Evolutionary conservation across 2,888 invertebrate species (phyloP), one percentile per base, ranked within the genome.

Genomic region (Acronicta psi): DNA sequence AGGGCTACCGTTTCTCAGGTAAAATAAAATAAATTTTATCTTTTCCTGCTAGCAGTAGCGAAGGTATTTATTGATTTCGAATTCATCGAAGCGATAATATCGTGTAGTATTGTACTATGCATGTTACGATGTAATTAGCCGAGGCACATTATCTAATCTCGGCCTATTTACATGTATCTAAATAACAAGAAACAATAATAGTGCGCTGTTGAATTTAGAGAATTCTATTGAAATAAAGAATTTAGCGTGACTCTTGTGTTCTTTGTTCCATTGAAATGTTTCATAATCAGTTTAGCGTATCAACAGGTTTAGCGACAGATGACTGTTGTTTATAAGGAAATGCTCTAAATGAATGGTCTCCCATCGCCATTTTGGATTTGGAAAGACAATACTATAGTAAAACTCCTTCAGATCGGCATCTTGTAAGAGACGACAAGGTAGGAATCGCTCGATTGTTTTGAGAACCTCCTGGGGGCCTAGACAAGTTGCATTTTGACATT

Each of bases 41-140:
- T 70, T 64, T 80, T 79, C 75, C 69, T 31, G 72, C 60, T 70
- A 77, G 38, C 68, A 57, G 77, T 75, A 70, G 69, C 72, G 25
- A 16, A 53, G 54, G 55, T 49, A 71, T 72, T 73, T 74, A 75
- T 73, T 74, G 73, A 80, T 79, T 79, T 59, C 43, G 54, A 60
- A 68, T 79, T 81, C 80, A 70, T 62, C 68, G 82, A 81, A 81
- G 17, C 34, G 80, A 81, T 81, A 76, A 59, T 31, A 74, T 77
- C 65, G 42, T 47, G 43, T 51, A 61, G 52, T 61, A 60, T 64
- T 59, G 70, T 56, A 54, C 59, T 64, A 71, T 73, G 65, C 69
- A 71, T 71, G 59, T 60, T 69, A 64, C 67, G 63, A 55, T 62
- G 70, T 79, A 69, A 77, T 79, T 72, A 77, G 49, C 53, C 49